Evolutionary conservation across 2,888 invertebrate species (phyloP), one percentile per base, ranked within the genome.

Genomic region (Perithous albicinctus): DNA sequence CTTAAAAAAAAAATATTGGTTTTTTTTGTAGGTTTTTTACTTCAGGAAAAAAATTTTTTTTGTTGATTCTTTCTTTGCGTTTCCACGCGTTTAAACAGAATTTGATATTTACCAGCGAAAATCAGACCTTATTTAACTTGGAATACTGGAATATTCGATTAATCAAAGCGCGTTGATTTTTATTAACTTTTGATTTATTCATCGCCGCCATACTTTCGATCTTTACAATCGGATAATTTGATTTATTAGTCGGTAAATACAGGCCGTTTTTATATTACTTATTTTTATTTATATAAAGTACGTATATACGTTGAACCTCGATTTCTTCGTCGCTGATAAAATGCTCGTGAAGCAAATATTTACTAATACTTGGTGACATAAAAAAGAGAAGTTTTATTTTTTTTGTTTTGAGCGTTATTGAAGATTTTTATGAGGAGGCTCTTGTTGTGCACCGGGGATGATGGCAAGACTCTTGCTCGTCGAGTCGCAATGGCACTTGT

Each of bases 221-320:
- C 59, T 72, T 41, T 26, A 74, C 74, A 48, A 70, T 78, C 64
- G 81, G 63, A 69, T n/a, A n/a, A 78, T 81, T 81, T 56, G 43
- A 73, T 77, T 77, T 38, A 77, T 76, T 77, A 81, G 77, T 78
- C 73, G 41, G 61, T 81, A 73, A 77, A 77, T 78, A 81, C 78
- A 78, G 67, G 77, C 81, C 77, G 54, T 74, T 41, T 74, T 41
- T 75, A 64, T 56, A 66, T 59, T 59, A 59, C 59, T n/a, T n/a
- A n/a, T n/a, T n/a, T n/a, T n/a, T 59, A 59, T 59, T 41, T 46
- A 59, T 67, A 46, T 41, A 56, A 54, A 64, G 56, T 75, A 59
- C 56, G 35, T 76, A n/a, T n/a, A n/a, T n/a, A 46, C 48, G 54
- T 48, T 41, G 77, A 15, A 38, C 54, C 48, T 78, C 54, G 23